Evolutionary conservation across 2,797 vertebrate species (phyloP).

Genomic region (Lateolabrax maculatus): DNA sequence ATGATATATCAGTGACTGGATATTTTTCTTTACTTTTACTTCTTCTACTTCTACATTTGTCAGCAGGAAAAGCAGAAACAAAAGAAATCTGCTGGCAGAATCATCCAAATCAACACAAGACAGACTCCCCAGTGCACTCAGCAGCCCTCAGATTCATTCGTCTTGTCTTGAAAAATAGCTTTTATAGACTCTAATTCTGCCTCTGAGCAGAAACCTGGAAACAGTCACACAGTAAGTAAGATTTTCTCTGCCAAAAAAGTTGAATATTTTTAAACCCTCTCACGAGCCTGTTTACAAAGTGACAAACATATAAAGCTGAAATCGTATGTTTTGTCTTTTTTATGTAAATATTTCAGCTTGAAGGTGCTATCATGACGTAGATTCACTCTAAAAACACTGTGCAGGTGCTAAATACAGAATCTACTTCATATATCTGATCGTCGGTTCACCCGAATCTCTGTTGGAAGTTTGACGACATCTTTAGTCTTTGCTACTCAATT

Average conservation of each 20-base stretch:
- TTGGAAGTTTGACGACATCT: conserved; percentile 26
- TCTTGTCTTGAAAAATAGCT: not conserved
- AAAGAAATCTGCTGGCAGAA: not conserved
- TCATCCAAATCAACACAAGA: not conserved
- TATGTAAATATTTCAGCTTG: conserved; percentile 12
- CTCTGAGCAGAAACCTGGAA: not conserved
- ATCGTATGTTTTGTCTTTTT: not conserved
- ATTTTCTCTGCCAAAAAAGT: not conserved
- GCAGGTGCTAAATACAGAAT: not conserved
- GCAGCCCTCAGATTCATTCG: not conserved
- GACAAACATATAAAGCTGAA: not conserved
- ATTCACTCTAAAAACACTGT: too few species aligned
- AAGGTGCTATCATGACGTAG: not conserved
- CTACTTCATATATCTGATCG: not conserved
- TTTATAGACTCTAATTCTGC: not conserved
- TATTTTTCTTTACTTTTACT: too few species aligned
- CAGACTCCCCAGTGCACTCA: not conserved
- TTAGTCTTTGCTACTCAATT: conserved; percentile 43
- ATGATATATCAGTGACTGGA: too few species aligned
- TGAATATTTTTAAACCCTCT: not conserved
- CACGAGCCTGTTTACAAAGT: not conserved
- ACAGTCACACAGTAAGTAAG: not conserved
- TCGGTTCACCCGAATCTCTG: not conserved
- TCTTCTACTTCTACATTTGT: not conserved
- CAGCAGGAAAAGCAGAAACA: not conserved